Evolutionary conservation across 1,140 invertebrate species (phyloP), one percentile per base, ranked within the genome.

Genomic region (Physella acuta): DNA sequence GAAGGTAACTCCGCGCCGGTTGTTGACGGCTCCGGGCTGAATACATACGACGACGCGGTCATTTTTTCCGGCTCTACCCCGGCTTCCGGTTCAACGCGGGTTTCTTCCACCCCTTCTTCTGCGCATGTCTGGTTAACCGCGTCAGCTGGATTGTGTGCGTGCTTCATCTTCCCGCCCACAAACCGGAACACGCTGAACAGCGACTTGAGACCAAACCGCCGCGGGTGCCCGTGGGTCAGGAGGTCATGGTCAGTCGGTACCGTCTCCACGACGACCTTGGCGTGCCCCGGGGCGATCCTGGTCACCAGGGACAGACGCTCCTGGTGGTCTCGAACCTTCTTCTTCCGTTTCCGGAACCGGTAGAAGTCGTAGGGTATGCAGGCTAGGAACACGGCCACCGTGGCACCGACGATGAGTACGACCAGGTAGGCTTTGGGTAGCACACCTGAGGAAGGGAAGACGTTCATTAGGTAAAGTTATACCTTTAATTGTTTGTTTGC

Each of bases 281-380:
- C 73, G 52, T 75, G 73, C 14, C 69, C 58, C 3, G 73, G 73
- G 8, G 68, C 71, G 5, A 75, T 75, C 4, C 73, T 55, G 0
- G 69, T 73, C 49, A 75, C 71, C 69, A 75, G 64, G 3, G 71
- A 68, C 26, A 75, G 71, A 0, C 73, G 64, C 55, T 75, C 70
- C 55, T 72, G 71, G 37, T 72, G 71, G 60, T 75, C 71, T 4
- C 73, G 64, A 33, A 69, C 71, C 39, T 70, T 71, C 36, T 71
- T 70, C 69, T 76, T 76, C 31, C 71, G 62, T 39, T 65, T 56
- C 55, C 68, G 61, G 26, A 68, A 70, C 58, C 65, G 68, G 65
- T 76, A 76, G 33, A 76, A 76, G 68, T 76, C 75, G 44, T 72
- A 69, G 14, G 75, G 75, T 39, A 76, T 72, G 34, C 75, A 76